phyloP scores from a whole-genome alignment of 2,888 invertebrate genomes.

The Cheilosia pagana region DNA sequence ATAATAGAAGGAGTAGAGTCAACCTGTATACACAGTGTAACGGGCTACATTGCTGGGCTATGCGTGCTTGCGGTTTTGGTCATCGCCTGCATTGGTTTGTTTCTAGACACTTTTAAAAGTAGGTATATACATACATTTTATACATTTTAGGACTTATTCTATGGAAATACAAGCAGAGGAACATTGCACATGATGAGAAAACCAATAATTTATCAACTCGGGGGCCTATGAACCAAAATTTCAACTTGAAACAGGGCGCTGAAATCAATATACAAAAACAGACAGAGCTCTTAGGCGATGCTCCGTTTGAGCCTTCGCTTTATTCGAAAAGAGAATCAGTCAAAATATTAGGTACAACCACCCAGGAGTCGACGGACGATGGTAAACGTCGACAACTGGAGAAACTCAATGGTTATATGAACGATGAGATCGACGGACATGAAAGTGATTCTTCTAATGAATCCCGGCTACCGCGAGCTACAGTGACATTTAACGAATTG shows the following conservation, averaged over 20 bases:
- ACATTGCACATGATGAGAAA: background rate
- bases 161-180: constrained; percentile 7
- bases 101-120: background rate
- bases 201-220: constrained; percentile 2
- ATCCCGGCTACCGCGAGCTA: constrained; percentile 83
- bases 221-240: constrained; percentile 20
- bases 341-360: constrained; percentile 50
- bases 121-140: background rate
- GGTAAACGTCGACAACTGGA: constrained; percentile 41
- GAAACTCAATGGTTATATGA: constrained; percentile 9
- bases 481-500: constrained; percentile 85
- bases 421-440: constrained; percentile 15
- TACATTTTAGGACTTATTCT: constrained; percentile 26
- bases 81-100: constrained; percentile 67
- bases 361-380: constrained; percentile 59
- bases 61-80: constrained; percentile 64
- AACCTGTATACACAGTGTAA: background rate
- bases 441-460: constrained; percentile 43
- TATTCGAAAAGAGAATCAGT: constrained; percentile 51
- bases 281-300: constrained; percentile 5
- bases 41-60: constrained; percentile 69
- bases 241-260: constrained; percentile 40
- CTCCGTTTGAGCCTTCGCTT: constrained; percentile 15
- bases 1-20: background rate
- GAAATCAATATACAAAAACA: constrained; percentile 19